Evolutionary conservation across 2,113 vertebrate species (phyloP), one percentile per base, ranked within the genome.

Genomic region (Onychostruthus taczanowskii): DNA sequence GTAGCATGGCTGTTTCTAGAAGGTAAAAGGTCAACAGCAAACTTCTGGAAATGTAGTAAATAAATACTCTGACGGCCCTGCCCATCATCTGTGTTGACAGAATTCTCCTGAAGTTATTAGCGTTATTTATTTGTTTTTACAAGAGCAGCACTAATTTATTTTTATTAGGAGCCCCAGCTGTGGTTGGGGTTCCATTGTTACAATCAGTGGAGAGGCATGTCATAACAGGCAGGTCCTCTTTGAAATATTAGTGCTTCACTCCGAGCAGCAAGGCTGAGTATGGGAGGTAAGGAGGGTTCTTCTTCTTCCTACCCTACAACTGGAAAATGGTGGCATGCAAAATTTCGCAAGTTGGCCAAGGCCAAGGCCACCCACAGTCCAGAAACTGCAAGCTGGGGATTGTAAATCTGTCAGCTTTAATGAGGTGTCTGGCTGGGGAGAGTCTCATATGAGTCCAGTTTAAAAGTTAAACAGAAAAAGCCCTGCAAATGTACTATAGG

Each of bases 341-440:
- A 84, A 88, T 92, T 90, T 91, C 62, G 28, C 58, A 95, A 94
- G 79, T 90, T 94, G 72, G 22, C 70, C 78, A 62, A 94, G 58
- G 63, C 81, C 74, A 87, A 88, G 90, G 47, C 94, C 94, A 95
- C 94, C 94, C 95, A 91, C 87, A 75, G 94, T 59, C 76, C 90
- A 93, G 64, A 90, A 83, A 89, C 72, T 90, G 78, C 90, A 84
- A 92, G 44, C 79, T 92, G 92, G 73, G 83, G 66, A 78, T 64
- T 92, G 64, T 93, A 93, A 96, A 90, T 92, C 93, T 94, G 55
- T 90, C 92, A 50, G 72, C 69, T 96, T 76, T 96, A 96, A 96
- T 80, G 76, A 92, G 68, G 76, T 89, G 85, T 86, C 79, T 93
- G 89, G 87, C 81, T 87, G 76, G 53, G 66, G 62, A 59, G 85